phyloP scores from a whole-genome alignment of 2,888 invertebrate species.

The Clistopyga incitator region DNA sequence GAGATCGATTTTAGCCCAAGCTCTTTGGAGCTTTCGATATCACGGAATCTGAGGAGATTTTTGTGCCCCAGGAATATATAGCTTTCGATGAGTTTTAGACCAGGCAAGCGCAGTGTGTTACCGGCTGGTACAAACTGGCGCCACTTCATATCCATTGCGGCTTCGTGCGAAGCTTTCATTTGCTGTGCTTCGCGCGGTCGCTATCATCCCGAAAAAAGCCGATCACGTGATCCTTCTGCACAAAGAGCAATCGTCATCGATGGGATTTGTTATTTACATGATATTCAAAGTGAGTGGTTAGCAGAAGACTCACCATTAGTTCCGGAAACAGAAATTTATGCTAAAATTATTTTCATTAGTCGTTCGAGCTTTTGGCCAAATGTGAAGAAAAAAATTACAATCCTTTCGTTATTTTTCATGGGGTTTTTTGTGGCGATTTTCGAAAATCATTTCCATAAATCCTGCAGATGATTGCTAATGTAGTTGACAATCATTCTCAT shows the following conservation, averaged over 20 bases:
- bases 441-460: too few relatives aligned
- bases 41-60: conserved; percentile 64
- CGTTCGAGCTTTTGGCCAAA: too few relatives aligned
- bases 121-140: conserved; percentile 66
- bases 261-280: neutral
- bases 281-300: neutral
- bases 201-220: conserved; percentile 12
- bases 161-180: conserved; percentile 61
- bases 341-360: too few relatives aligned
- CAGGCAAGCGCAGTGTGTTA: conserved; percentile 49
- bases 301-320: too few relatives aligned
- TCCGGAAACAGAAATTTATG: too few relatives aligned
- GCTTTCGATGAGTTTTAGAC: conserved; percentile 58
- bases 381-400: too few relatives aligned
- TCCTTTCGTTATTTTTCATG: too few relatives aligned
- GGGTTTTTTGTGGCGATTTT: too few relatives aligned
- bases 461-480: too few relatives aligned
- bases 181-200: conserved; percentile 12
- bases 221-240: conserved; percentile 32
- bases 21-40: conserved; percentile 63
- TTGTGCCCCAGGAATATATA: conserved; percentile 22
- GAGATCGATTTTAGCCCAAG: conserved; percentile 57
- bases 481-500: too few relatives aligned
- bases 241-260: conserved; percentile 50
- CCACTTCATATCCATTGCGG: conserved; percentile 55